Conservation (phyloP, 2,888 invertebrate species). For the Aquatica leii region DNA sequence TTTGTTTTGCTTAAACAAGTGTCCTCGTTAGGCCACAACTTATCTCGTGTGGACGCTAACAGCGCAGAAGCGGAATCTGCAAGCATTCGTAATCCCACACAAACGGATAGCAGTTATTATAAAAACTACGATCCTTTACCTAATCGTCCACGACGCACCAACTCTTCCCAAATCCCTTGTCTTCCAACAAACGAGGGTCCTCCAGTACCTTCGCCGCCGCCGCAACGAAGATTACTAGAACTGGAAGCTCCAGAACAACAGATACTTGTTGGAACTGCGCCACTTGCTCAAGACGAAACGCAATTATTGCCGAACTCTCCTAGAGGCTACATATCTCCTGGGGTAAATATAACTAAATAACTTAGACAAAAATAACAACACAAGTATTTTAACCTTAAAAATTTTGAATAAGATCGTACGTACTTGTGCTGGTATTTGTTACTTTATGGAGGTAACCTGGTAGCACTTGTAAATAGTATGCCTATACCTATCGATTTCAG, state of each 20-base stretch:
- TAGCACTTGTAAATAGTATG: slow-evolving; percentile 30
- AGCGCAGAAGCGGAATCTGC: slow-evolving; percentile 75
- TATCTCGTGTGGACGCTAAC: slow-evolving; percentile 88
- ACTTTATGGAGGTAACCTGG: background rate
- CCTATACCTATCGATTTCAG: slow-evolving; percentile 35
- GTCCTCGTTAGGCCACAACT: slow-evolving; percentile 80
- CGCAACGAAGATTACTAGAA: slow-evolving; percentile 52
- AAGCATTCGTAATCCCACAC: slow-evolving; percentile 70
- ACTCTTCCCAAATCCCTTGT: slow-evolving; percentile 63
- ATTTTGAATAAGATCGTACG: background rate
- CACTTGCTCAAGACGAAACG: slow-evolving; percentile 59
- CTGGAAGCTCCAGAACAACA: slow-evolving; percentile 47
- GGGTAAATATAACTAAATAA: slow-evolving; percentile 55
- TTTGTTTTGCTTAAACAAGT: slow-evolving; percentile 49
- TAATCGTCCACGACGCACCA: slow-evolving; percentile 63
- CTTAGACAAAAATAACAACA: too few relatives aligned
- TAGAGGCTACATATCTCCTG: slow-evolving; percentile 58
- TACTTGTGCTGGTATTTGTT: background rate
- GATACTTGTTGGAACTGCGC: slow-evolving; percentile 46
- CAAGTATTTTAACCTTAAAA: background rate
- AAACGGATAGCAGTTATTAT: slow-evolving; percentile 79
- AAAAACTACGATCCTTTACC: slow-evolving; percentile 78
- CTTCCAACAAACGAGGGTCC: slow-evolving; percentile 59
- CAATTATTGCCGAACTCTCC: slow-evolving; percentile 56
- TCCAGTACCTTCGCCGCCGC: slow-evolving; percentile 53